phyloP scores from a whole-genome alignment of 1,140 invertebrate genomes.

The Tetraneura akinire region DNA sequence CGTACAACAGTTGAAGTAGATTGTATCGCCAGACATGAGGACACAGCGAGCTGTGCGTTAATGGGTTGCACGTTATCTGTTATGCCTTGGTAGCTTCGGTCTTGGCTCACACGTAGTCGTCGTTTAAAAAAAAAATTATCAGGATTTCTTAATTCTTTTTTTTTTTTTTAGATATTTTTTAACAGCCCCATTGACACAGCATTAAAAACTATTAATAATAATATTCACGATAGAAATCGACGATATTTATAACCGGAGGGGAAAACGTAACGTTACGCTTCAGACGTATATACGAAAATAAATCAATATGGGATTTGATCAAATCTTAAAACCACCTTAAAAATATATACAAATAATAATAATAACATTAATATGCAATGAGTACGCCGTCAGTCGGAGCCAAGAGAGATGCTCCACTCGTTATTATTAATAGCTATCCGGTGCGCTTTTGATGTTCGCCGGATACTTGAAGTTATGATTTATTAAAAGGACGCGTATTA shows the following conservation, averaged over 20 bases:
- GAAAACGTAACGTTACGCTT: background rate
- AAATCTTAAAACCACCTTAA: slow-evolving; percentile 29
- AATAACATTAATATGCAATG: too few species aligned
- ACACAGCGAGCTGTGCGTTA: slow-evolving; percentile 27
- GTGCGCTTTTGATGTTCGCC: background rate
- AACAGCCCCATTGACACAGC: slow-evolving; percentile 26
- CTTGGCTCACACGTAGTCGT: slow-evolving; percentile 38
- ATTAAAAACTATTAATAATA: slow-evolving; percentile 49
- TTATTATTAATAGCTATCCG: background rate
- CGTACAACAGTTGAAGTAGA: slow-evolving; percentile 25
- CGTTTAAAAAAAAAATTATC: slow-evolving; percentile 46
- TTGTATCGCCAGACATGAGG: slow-evolving; percentile 49
- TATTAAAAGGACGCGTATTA: slow-evolving; percentile 1
- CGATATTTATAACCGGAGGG: slow-evolving; percentile 19
- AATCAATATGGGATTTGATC: background rate
- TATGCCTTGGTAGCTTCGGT: slow-evolving; percentile 38
- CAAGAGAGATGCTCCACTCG: too few species aligned
- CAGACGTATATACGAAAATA: background rate
- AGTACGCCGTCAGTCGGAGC: too few species aligned
- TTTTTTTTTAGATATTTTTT: slow-evolving; percentile 14
- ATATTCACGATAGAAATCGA: slow-evolving; percentile 47
- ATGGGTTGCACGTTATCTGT: slow-evolving; percentile 51
- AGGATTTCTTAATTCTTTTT: background rate
- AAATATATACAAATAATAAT: too few species aligned
- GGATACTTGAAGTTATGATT: background rate